Percentiles rank a stretch among this genome's conserved stretches.
phyloP scores from a whole-genome alignment of 2,888 invertebrate genomes.

The Thera britannica region DNA sequence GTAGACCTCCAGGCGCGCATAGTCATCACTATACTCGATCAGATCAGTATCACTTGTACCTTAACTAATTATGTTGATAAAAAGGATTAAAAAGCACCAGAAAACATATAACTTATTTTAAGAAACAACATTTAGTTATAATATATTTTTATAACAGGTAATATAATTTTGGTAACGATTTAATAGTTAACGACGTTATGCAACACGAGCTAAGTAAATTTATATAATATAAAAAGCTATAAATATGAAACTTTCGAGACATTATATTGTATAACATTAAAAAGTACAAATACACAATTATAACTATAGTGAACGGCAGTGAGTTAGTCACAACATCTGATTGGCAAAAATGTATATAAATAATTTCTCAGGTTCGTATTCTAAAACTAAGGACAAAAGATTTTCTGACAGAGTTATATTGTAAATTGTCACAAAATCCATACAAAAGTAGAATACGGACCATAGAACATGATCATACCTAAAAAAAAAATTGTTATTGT shows the following conservation, averaged over 20 bases:
- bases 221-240: conserved; percentile 33
- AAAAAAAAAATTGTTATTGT: conserved; percentile 7
- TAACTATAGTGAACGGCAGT: conserved; percentile 13
- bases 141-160: conserved; percentile 7
- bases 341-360: conserved; percentile 27
- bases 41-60: not conserved
- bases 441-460: not conserved
- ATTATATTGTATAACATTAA: conserved; percentile 12
- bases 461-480: not conserved
- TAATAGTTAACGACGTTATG: conserved; percentile 22
- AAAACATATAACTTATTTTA: not conserved
- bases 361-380: conserved; percentile 1
- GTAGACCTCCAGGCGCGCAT: not conserved
- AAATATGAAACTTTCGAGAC: not conserved
- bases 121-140: not conserved
- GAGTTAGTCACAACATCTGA: conserved; percentile 20
- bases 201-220: conserved; percentile 24
- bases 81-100: conserved; percentile 7
- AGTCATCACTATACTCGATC: not conserved
- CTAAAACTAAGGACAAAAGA: not conserved
- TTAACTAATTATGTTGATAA: not conserved
- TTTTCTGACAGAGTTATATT: no score
- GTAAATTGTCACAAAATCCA: not conserved
- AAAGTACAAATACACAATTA: conserved; percentile 17
- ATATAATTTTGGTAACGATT: conserved; percentile 25